Conservation (phyloP, 2,797 vertebrate species). For the Myotis planiceps region DNA sequence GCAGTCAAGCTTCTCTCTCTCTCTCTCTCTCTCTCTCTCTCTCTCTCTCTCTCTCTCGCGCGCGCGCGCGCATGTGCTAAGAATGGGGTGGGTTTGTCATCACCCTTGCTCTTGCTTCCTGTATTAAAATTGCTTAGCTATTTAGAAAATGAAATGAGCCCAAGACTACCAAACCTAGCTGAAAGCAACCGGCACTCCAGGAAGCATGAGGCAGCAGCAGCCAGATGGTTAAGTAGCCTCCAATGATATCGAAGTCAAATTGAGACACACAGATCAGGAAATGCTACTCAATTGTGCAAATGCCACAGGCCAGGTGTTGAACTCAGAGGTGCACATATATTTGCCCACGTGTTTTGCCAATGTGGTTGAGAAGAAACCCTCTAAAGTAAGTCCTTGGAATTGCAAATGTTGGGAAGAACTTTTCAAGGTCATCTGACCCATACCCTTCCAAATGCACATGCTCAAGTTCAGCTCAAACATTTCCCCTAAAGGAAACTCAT, state of each 20-base stretch:
- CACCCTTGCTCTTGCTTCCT: conserved; percentile 34
- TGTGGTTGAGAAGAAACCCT: conserved; percentile 3
- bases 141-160: conserved; percentile 61
- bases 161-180: conserved; percentile 30
- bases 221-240: conserved; percentile 62
- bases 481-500: background rate
- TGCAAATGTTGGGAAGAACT: background rate
- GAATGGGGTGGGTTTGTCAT: conserved; percentile 22
- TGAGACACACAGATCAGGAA: conserved; percentile 58
- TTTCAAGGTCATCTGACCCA: conserved; percentile 19
- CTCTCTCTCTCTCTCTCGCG: too few species aligned
- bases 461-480: background rate
- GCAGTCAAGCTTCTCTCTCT: background rate
- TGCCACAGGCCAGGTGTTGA: conserved; percentile 3
- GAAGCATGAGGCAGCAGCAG: background rate
- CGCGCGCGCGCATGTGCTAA: background rate
- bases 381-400: background rate
- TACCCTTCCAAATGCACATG: background rate
- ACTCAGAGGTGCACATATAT: conserved; percentile 5
- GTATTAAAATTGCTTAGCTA: conserved; percentile 42
- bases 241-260: background rate
- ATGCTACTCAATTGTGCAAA: background rate
- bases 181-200: background rate
- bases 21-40: too few species aligned
- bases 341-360: background rate